These are phyloP conservation scores for Sepioteuthis lessoniana DNA, from an alignment of 2,888 invertebrate species.

Conservation along the genomic window DNA sequence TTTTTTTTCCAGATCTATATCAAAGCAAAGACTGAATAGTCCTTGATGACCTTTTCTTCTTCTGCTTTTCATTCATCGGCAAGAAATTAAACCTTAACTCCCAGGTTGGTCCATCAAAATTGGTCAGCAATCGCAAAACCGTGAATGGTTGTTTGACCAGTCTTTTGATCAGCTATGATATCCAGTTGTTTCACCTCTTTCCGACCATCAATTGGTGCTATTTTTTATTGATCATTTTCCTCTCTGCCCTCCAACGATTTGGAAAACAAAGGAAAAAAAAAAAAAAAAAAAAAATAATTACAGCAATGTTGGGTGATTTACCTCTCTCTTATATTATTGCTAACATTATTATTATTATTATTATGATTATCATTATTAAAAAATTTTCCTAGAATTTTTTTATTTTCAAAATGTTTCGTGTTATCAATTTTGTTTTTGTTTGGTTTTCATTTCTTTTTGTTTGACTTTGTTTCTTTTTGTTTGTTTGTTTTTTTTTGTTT, in stretches of 20 bases:
- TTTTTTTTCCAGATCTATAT: conserved; percentile 34
- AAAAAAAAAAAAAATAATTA: neutral
- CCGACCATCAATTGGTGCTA: conserved; percentile 6
- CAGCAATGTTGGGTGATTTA: too few species aligned
- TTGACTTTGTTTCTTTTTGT: neutral
- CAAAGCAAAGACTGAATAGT: conserved; percentile 12
- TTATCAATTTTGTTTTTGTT: neutral
- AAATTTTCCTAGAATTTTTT: conserved; percentile 11
- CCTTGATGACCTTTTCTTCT: neutral
- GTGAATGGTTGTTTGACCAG: neutral
- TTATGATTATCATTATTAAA: neutral
- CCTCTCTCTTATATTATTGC: neutral
- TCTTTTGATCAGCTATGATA: neutral
- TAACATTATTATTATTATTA: conserved; percentile 3
- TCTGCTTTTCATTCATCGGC: neutral
- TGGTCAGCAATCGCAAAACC: neutral
- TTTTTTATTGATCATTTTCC: neutral
- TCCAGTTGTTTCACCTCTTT: neutral
- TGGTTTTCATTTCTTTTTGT: neutral
- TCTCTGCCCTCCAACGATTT: neutral
- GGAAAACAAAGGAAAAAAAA: neutral
- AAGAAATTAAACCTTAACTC: neutral
- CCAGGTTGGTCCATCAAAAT: neutral
- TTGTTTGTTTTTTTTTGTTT: too few species aligned
- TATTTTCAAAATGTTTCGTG: conserved; percentile 33